phyloP scores from a whole-genome alignment of 2,113 vertebrate species.

The Callorhinus ursinus region DNA sequence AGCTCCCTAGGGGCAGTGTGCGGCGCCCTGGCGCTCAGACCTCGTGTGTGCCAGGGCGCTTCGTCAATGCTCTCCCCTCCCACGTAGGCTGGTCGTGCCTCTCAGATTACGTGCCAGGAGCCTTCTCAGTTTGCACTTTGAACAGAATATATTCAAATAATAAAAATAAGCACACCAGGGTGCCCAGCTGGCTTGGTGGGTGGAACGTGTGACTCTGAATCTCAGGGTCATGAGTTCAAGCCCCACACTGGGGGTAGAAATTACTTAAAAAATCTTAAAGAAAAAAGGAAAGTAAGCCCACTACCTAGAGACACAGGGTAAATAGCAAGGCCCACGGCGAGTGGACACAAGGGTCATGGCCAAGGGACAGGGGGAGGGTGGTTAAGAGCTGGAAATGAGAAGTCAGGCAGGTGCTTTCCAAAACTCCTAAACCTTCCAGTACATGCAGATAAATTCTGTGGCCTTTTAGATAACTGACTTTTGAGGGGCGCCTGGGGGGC shows the following conservation, averaged over 20 bases:
- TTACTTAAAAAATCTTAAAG: neutral
- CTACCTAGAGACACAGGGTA: neutral
- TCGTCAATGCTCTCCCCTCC: neutral
- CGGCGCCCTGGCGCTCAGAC: neutral
- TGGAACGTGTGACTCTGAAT: neutral
- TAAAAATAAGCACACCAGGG: neutral
- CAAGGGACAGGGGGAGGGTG: neutral
- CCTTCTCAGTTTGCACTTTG: neutral
- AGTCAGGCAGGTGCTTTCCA: neutral
- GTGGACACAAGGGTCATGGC: neutral
- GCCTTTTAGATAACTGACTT: neutral
- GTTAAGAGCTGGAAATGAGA: too few relatives aligned
- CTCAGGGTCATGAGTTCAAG: neutral
- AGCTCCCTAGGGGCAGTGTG: accelerated
- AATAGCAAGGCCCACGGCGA: neutral
- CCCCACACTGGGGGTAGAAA: neutral
- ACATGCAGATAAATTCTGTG: neutral
- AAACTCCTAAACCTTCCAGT: neutral
- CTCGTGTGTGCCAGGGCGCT: neutral
- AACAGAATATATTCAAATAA: neutral
- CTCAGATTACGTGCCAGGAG: neutral
- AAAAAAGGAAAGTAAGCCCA: neutral
- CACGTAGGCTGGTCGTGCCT: too few relatives aligned
- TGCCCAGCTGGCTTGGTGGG: neutral
- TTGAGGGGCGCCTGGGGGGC: too few relatives aligned